These are phyloP conservation scores for Sebastes matsubarae DNA, from an alignment of 2,797 vertebrate genomes.

Conservation along the genomic window DNA sequence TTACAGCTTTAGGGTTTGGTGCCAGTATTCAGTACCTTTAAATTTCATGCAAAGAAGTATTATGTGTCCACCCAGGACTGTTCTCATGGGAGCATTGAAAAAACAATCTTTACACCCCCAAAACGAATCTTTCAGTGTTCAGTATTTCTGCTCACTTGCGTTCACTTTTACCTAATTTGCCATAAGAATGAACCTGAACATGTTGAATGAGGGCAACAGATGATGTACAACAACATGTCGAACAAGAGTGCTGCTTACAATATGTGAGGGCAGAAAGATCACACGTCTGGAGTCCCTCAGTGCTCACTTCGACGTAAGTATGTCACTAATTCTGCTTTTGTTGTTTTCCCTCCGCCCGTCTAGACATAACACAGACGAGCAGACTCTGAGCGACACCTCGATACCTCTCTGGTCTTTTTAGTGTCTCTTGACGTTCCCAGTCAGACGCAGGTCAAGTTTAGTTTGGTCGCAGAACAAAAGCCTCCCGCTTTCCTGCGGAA, in stretches of 20 bases:
- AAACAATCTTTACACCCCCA: not conserved
- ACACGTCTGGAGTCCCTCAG: constrained; percentile 26
- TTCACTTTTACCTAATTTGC: no score
- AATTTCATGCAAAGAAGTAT: not conserved
- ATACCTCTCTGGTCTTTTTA: constrained; percentile 10
- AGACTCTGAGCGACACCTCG: constrained; percentile 12
- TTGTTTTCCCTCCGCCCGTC: constrained; percentile 9
- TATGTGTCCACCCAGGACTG: not conserved
- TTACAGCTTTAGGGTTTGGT: constrained; percentile 6
- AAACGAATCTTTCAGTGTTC: not conserved
- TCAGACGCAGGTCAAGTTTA: constrained; percentile 57
- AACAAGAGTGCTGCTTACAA: not conserved
- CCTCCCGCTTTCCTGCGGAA: constrained; percentile 19
- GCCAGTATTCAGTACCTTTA: not conserved
- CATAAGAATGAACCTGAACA: not conserved
- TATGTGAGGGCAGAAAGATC: not conserved
- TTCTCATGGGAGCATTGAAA: not conserved
- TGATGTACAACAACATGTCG: not conserved
- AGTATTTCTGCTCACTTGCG: not conserved
- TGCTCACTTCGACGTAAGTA: not conserved
- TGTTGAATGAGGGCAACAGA: not conserved
- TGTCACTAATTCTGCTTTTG: constrained; percentile 23
- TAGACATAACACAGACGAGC: constrained; percentile 55
- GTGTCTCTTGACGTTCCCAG: constrained; percentile 29
- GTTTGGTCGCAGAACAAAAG: constrained; percentile 52